Base-by-base conservation (phyloP, 2,888 invertebrate genomes). In the Agrotis clavis region DNA sequence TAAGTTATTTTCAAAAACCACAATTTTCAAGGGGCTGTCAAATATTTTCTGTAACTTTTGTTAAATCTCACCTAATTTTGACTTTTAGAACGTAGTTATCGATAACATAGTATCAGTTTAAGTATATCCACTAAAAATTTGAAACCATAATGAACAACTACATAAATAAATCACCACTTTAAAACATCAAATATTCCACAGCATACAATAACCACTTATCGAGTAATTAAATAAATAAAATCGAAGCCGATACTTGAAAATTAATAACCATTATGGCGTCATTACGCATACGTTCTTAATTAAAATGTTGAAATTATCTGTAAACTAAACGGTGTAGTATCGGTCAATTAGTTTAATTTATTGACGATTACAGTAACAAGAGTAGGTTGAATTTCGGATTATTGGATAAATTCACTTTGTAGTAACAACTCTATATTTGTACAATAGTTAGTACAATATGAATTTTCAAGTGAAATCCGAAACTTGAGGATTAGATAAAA, bases 241-340 rank as follows among this genome's bases (percentile, higher is more conserved):
- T 61, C 67, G 64, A 45, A 66, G 56, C 59, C 51, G 60, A 72
- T 66, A 79, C 63, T 78, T 79, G 64, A 81, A 81, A 77, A 81
- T 77, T 60, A 68, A 77, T 74, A 68, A 73, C 64, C 50, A 81
- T 81, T 73, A 73, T 47, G 45, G 45, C 4, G 9, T 81, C 65
- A 81, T 78, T 75, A 75, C n/a, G 41, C 30, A 50, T 41, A 61
- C 48, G 64, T 59, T 70, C 64, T 67, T 82, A 71, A 82, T 81
- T 79, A 82, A 83, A 83, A 82, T 76, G 48, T 74, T 51, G 16
- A 48, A 78, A 75, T 77, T 69, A 81, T 67, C 41, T 59, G 77
- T 62, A 79, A 67, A 81, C 60, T 67, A 54, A 51, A 51, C 62
- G 13, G 41, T 51, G 59, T 67, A 64, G 65, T 72, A 51, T 66